Evolutionary conservation across 1,140 invertebrate genomes (phyloP).

Genomic region (Rhysida immarginata): DNA sequence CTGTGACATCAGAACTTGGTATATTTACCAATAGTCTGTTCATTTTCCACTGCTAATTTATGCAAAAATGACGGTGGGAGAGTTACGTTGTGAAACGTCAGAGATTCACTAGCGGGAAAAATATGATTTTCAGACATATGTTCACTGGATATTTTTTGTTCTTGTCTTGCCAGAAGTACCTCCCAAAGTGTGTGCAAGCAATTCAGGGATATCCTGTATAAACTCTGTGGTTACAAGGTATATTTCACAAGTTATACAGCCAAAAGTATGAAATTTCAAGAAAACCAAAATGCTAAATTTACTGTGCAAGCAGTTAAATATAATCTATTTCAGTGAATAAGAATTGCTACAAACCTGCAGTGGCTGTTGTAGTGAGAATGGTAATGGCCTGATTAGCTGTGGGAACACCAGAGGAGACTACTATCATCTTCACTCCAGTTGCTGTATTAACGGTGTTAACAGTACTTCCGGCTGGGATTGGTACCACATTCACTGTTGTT

Average conservation of each 20-base stretch:
- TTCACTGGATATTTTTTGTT: background rate
- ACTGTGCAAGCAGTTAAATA: too few relatives aligned
- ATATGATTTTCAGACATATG: background rate
- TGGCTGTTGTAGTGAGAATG: slow-evolving; percentile 8
- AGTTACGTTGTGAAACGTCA: too few relatives aligned
- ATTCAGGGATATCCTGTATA: background rate
- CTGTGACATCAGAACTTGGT: too few relatives aligned
- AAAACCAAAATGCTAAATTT: too few relatives aligned
- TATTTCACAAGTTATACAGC: too few relatives aligned
- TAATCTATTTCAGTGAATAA: too few relatives aligned
- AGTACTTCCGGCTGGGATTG: slow-evolving; percentile 30
- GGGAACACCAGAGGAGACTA: slow-evolving; percentile 35
- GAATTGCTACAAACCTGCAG: background rate
- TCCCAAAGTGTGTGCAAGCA: background rate
- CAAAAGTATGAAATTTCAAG: too few relatives aligned
- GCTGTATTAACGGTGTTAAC: slow-evolving; percentile 21
- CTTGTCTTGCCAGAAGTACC: background rate
- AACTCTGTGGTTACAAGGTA: too few relatives aligned
- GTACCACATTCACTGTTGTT: slow-evolving; percentile 18
- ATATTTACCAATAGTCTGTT: too few relatives aligned
- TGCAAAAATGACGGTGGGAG: too few relatives aligned
- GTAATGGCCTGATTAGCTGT: slow-evolving; percentile 10
- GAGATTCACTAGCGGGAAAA: too few relatives aligned
- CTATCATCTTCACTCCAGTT: slow-evolving; percentile 49
- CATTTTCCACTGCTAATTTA: too few relatives aligned